Base-by-base conservation (phyloP, 2,113 vertebrate genomes). In the Eptesicus fuscus region DNA sequence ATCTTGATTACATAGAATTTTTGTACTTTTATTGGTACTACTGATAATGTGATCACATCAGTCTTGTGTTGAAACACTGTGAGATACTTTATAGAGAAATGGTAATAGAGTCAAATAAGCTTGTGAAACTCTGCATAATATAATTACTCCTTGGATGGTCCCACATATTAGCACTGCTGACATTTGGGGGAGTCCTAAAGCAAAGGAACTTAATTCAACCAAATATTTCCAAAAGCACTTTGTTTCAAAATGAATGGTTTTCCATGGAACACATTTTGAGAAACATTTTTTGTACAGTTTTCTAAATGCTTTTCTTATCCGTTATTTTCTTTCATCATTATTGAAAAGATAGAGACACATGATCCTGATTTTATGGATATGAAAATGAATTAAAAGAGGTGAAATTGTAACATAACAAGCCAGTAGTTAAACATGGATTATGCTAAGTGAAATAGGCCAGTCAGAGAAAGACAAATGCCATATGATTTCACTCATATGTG, bases 201-300 rank as follows among this genome's bases (percentile, higher is more conserved):
- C 23, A 77, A 83, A 77, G 61, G 65, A 92, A 83, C 1, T 88
- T 18, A 85, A 51, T 22, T 86, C 47, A 91, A 82, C 30, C 83
- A 85, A 97, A 42, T 8, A 53, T 56, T 86, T 85, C 56, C 40
- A 22, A 17, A 88, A 49, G 18, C 32, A 80, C 42, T 76, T 69
- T 86, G 9, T 10, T 89, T 89, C 74, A 79, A 94, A 47, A 91
- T 82, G 28, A 86, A 88, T 8, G 70, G n/a, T 93, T 70, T 92
- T 56, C 7, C 8, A 69, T 28, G 2, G 40, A 82, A 84, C n/a
- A 51, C 0, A 71, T 77, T 94, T 67, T 80, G 16, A 67, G 30
- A 42, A 65, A 84, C 35, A 9, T 25, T 53, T 76, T 73, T 74
- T 73, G 59, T 61, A 44, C 7, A 51, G 67, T 77, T 82, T 83